Evolutionary conservation across 2,113 vertebrate species (phyloP).

Genomic region (Danionella cerebrum): DNA sequence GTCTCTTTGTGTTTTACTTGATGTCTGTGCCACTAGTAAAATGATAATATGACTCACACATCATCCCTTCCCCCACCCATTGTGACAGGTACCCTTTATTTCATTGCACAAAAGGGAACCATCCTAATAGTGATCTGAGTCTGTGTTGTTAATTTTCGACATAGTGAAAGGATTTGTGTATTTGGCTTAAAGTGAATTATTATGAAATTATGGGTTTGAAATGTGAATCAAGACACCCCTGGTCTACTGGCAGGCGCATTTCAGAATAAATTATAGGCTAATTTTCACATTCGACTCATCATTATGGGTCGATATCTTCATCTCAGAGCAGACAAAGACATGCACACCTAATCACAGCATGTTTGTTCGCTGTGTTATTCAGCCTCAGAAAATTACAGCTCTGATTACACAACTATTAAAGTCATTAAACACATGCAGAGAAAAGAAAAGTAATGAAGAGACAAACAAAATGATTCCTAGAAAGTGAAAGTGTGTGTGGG

Average conservation of each 20-base stretch:
- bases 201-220: neutral
- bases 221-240: neutral
- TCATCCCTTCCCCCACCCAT: too few relatives aligned
- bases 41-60: too few relatives aligned
- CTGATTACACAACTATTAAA: conserved; percentile 20
- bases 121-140: too few relatives aligned
- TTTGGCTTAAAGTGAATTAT: too few relatives aligned
- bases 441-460: neutral
- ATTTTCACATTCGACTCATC: conserved; percentile 12
- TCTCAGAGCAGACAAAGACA: neutral
- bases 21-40: too few relatives aligned
- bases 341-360: neutral
- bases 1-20: too few relatives aligned
- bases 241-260: neutral
- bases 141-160: too few relatives aligned
- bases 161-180: too few relatives aligned
- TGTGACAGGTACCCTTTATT: too few relatives aligned
- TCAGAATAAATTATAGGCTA: neutral
- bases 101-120: too few relatives aligned
- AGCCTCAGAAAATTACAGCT: conserved; percentile 9
- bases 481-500: neutral
- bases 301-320: conserved; percentile 15
- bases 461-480: neutral
- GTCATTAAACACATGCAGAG: neutral
- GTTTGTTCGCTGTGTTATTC: conserved; percentile 10